These are phyloP conservation scores for Varroa destructor DNA, from an alignment of 1,140 invertebrate genomes.

Conservation along the genomic window DNA sequence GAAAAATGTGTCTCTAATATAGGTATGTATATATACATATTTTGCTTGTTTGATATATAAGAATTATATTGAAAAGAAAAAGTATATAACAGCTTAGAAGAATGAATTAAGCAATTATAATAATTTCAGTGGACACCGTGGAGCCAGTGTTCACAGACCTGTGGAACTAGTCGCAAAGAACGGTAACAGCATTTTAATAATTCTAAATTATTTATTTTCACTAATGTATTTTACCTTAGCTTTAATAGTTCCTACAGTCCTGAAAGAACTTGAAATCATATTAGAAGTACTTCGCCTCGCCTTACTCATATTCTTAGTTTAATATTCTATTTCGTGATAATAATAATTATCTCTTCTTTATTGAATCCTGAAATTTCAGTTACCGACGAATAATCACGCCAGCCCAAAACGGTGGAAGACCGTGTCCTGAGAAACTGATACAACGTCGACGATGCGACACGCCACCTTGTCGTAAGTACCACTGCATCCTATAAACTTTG, in stretches of 20 bases:
- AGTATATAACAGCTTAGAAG: neutral
- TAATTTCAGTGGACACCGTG: neutral
- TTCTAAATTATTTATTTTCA: neutral
- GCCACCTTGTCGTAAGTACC: too few species aligned
- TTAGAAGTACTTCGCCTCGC: neutral
- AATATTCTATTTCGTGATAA: too few species aligned
- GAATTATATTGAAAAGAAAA: neutral
- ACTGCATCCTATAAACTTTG: too few species aligned
- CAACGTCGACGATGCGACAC: too few species aligned
- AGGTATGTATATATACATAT: too few species aligned
- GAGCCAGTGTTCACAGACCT: conserved; percentile 8
- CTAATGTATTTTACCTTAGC: neutral
- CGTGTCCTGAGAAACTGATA: too few species aligned
- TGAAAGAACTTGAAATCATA: neutral
- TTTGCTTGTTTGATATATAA: neutral
- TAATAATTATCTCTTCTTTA: too few species aligned
- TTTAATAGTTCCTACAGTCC: neutral
- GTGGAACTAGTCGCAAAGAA: conserved; percentile 24
- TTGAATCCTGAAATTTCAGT: too few species aligned
- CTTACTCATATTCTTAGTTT: neutral
- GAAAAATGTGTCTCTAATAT: too few species aligned
- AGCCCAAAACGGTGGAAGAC: too few species aligned
- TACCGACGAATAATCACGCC: too few species aligned
- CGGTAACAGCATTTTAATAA: neutral
- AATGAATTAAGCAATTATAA: neutral